These are phyloP conservation scores for Limosa lapponica DNA, from an alignment of 2,797 vertebrate species.

Conservation along the genomic window DNA sequence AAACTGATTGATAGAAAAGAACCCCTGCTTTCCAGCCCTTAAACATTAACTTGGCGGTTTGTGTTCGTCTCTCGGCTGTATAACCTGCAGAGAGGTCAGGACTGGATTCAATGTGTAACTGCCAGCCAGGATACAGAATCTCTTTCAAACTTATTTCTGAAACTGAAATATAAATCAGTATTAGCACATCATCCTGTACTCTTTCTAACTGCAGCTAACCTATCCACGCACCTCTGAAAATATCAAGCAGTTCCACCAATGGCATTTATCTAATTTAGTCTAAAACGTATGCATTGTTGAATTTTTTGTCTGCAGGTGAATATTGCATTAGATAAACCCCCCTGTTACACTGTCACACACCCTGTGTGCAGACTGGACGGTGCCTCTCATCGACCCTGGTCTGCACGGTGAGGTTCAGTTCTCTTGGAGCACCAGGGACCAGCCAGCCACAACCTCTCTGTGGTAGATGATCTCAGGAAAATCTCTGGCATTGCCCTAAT, in stretches of 20 bases:
- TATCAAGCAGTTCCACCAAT: background rate
- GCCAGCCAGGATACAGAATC: background rate
- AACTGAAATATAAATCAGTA: background rate
- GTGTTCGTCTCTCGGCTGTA: background rate
- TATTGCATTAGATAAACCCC: background rate
- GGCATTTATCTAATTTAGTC: background rate
- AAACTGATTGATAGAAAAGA: background rate
- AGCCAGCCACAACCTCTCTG: background rate
- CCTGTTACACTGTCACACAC: fast-evolving
- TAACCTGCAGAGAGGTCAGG: background rate
- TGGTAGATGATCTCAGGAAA: background rate
- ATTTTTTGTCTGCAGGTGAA: background rate
- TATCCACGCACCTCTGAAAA: background rate
- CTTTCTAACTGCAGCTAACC: background rate
- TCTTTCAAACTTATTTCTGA: background rate
- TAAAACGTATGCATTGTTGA: fast-evolving
- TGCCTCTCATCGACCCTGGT: fast-evolving
- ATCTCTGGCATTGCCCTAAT: background rate
- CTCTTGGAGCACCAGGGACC: background rate
- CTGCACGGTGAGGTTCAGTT: fast-evolving
- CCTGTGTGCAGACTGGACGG: background rate
- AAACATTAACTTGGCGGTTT: background rate
- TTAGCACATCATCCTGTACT: background rate
- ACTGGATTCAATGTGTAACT: background rate
- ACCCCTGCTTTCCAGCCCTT: background rate